Percentiles rank a stretch among this genome's conserved stretches.
phyloP scores from a whole-genome alignment of 2,797 vertebrate species.

The Anableps anableps region DNA sequence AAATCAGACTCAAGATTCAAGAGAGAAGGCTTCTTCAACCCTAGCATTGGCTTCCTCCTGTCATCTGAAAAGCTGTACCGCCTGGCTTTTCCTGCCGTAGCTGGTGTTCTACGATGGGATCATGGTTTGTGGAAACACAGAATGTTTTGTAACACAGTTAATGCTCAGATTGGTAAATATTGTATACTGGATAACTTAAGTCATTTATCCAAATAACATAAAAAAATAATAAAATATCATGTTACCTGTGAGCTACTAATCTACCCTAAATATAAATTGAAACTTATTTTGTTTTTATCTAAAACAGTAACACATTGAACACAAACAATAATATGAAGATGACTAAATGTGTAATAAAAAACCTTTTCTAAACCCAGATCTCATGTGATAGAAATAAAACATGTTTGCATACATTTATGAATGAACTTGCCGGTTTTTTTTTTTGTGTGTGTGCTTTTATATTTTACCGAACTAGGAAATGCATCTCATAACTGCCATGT shows the following conservation, averaged over 20 bases:
- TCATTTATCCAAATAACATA: background rate
- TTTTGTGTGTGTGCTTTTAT: background rate
- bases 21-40: constrained; percentile 75
- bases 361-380: background rate
- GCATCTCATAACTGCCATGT: constrained; percentile 77
- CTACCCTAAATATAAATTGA: background rate
- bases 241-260: background rate
- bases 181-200: background rate
- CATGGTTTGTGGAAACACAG: constrained; percentile 68
- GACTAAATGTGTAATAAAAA: background rate
- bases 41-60: constrained; percentile 84
- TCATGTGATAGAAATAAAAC: background rate
- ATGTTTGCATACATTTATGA: too few relatives aligned
- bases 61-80: constrained; percentile 76
- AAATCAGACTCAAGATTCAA: constrained; percentile 16
- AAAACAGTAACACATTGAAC: background rate
- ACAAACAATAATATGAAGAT: background rate
- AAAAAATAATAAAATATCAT: background rate
- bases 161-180: background rate
- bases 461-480: constrained; percentile 56
- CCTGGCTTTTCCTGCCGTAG: constrained; percentile 80
- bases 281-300: background rate
- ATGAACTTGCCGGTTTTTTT: background rate
- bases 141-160: background rate
- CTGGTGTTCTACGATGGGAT: constrained; percentile 80